Evolutionary conservation across 2,797 vertebrate species (phyloP).

Genomic region (Monodelphis domestica): DNA sequence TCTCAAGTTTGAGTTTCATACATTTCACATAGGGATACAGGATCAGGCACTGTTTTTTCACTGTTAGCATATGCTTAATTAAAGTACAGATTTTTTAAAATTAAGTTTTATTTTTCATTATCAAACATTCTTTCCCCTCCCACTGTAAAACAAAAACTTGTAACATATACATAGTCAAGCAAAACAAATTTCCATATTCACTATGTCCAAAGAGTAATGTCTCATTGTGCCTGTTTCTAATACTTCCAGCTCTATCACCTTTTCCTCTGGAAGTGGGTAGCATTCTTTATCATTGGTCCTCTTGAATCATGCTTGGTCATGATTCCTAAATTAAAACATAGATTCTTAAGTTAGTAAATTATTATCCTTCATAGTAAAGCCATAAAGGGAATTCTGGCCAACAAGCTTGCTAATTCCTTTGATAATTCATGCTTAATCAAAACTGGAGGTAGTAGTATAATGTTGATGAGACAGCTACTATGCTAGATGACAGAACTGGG

Average conservation of each 20-base stretch:
- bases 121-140: neutral
- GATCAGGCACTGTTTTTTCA: neutral
- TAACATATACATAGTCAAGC: neutral
- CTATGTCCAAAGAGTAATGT: neutral
- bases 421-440: neutral
- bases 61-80: slow-evolving; percentile 29
- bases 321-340: slow-evolving; percentile 2
- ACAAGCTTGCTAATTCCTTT: slow-evolving; percentile 27
- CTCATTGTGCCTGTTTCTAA: neutral
- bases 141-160: neutral
- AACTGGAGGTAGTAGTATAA: neutral
- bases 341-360: neutral
- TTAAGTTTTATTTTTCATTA: neutral
- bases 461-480: neutral
- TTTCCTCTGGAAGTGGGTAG: neutral
- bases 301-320: neutral
- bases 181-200: neutral
- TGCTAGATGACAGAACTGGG: neutral
- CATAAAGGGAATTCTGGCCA: slow-evolving; percentile 3
- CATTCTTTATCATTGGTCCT: neutral
- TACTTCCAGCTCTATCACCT: neutral
- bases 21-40: neutral
- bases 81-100: neutral
- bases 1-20: slow-evolving; percentile 8
- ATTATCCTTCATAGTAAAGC: slow-evolving; percentile 48